A percentile compares a stretch with the other conserved stretches of the same genome.
These are phyloP conservation scores for Machimus atricapillus DNA, from an alignment of 2,888 invertebrate genomes.

Conservation along the genomic window DNA sequence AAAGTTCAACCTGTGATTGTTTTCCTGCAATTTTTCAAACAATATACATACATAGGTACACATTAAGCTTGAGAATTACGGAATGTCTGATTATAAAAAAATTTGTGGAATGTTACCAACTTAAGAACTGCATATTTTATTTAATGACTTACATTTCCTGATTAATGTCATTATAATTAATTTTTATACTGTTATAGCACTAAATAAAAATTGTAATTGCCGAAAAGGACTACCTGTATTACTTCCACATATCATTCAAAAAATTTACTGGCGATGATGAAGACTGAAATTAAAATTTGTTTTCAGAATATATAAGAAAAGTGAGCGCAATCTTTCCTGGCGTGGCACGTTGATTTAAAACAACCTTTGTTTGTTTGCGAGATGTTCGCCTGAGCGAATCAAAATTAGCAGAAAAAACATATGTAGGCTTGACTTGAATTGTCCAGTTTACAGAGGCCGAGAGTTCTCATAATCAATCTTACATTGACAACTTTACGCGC, in stretches of 20 bases:
- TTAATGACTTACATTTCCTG: too few relatives aligned
- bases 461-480: background rate
- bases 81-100: too few relatives aligned
- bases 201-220: too few relatives aligned
- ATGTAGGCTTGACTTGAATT: background rate
- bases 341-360: background rate
- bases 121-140: too few relatives aligned
- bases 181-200: too few relatives aligned
- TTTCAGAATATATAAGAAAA: background rate
- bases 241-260: background rate
- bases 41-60: too few relatives aligned
- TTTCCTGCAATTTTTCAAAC: too few relatives aligned
- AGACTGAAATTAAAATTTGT: background rate
- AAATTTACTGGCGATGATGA: background rate
- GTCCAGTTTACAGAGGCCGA: background rate
- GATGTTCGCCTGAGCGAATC: background rate
- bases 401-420: background rate
- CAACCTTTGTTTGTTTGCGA: background rate
- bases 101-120: too few relatives aligned
- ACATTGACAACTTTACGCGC: background rate
- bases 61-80: too few relatives aligned
- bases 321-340: background rate
- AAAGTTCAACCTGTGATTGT: too few relatives aligned
- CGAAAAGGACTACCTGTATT: too few relatives aligned
- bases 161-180: too few relatives aligned